Evolutionary conservation across 2,888 invertebrate species (phyloP).

Genomic region (Nematopogon swammerdamellus): DNA sequence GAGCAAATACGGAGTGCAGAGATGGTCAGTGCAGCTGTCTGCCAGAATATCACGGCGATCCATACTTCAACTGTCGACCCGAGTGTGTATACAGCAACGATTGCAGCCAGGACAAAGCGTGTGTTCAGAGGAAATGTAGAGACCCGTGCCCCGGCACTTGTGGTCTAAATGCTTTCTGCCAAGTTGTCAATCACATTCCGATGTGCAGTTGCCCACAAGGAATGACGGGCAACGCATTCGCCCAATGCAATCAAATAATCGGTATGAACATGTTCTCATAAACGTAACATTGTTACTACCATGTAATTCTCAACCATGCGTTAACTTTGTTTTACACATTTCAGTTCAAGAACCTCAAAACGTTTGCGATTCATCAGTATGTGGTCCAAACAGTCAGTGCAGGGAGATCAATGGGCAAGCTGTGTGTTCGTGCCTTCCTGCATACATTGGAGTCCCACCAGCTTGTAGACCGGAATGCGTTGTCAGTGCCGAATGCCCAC

Average conservation of each 20-base stretch:
- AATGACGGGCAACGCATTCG: conserved; percentile 58
- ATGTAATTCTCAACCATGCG: too few relatives aligned
- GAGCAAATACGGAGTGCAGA: conserved; percentile 62
- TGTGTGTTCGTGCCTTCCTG: conserved; percentile 69
- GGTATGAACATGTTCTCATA: conserved; percentile 30
- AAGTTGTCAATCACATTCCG: conserved; percentile 64
- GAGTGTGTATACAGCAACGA: conserved; percentile 77
- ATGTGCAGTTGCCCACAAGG: conserved; percentile 65
- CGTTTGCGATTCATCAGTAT: conserved; percentile 69
- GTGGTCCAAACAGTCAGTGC: conserved; percentile 71
- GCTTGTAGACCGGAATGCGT: conserved; percentile 73
- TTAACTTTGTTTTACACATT: too few relatives aligned
- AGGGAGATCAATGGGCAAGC: conserved; percentile 61
- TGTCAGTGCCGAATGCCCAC: conserved; percentile 66
- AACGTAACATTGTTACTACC: neutral
- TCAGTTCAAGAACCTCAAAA: conserved; percentile 31
- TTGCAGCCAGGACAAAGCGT: conserved; percentile 65
- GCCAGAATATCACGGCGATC: conserved; percentile 71
- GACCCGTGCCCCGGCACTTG: conserved; percentile 74
- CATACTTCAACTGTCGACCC: conserved; percentile 70
- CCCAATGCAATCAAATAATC: conserved; percentile 47
- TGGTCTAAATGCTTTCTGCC: conserved; percentile 59
- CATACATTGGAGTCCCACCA: conserved; percentile 68
- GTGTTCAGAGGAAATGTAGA: conserved; percentile 69
- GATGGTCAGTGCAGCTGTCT: conserved; percentile 70